Evolutionary conservation across 1,140 invertebrate species (phyloP).

Genomic region (Brachionus rubens): DNA sequence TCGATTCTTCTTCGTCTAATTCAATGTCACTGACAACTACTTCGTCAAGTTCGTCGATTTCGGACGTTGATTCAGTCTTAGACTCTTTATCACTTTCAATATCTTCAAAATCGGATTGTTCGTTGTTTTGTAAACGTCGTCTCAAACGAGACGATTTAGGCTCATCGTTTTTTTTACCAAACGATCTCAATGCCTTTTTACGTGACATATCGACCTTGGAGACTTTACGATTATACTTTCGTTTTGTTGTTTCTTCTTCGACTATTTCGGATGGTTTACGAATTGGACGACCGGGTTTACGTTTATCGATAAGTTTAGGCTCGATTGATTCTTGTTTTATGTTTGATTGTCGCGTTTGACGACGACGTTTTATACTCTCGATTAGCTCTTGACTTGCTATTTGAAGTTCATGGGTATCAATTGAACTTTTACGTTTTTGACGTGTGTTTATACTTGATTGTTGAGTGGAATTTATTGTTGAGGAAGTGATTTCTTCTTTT

Average conservation of each 20-base stretch:
- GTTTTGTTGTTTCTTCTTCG: neutral
- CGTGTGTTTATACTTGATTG: slow-evolving; percentile 10
- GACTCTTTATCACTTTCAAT: slow-evolving; percentile 1
- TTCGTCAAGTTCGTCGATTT: slow-evolving; percentile 16
- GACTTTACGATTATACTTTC: neutral
- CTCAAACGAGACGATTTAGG: neutral
- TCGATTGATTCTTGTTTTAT: neutral
- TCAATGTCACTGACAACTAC: slow-evolving; percentile 23
- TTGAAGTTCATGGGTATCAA: neutral
- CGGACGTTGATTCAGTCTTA: neutral
- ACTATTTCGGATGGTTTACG: too few relatives aligned
- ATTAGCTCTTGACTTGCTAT: neutral
- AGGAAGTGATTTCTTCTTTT: neutral
- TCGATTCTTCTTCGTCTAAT: slow-evolving; percentile 29
- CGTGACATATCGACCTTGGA: neutral
- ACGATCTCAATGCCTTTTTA: neutral
- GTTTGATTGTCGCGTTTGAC: neutral
- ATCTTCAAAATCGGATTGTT: neutral
- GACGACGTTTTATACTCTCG: neutral
- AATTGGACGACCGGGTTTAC: too few relatives aligned
- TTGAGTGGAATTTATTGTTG: neutral
- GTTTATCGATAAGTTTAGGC: too few relatives aligned
- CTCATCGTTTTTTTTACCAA: neutral
- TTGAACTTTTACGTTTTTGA: slow-evolving; percentile 27
- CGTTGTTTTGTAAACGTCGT: neutral